Evolutionary conservation across 2,113 vertebrate genomes (phyloP).

Genomic region (Empidonax alnorum): DNA sequence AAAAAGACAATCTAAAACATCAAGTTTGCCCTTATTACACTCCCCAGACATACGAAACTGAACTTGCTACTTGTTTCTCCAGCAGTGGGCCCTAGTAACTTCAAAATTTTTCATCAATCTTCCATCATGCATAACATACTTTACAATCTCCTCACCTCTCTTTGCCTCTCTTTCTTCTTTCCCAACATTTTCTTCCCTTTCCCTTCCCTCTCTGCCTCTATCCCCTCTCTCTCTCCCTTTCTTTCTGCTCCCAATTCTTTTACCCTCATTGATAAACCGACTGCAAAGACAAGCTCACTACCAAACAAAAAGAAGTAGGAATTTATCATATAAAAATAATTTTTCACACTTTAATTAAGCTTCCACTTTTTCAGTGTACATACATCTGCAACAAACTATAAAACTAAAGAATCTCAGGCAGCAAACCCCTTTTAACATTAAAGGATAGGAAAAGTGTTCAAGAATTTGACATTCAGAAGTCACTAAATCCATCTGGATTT

Average conservation of each 20-base stretch:
- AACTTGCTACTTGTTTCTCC: not conserved
- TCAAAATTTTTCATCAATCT: not conserved
- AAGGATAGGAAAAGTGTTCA: not conserved
- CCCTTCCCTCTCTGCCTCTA: not conserved
- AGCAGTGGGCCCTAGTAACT: not conserved
- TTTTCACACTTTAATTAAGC: not conserved
- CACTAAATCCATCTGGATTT: not conserved
- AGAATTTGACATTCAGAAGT: not conserved
- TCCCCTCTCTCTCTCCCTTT: not conserved
- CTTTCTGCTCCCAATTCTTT: not conserved
- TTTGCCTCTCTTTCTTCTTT: not conserved
- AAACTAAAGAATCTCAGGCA: not conserved
- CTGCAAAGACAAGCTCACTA: not conserved
- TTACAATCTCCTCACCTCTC: not conserved
- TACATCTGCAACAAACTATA: not conserved
- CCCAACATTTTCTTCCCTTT: not conserved
- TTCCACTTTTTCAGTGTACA: not conserved
- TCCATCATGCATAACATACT: not conserved
- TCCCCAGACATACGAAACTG: not conserved
- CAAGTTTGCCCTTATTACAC: not conserved
- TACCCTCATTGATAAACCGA: not conserved
- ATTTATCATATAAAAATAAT: not conserved
- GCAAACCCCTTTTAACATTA: not conserved
- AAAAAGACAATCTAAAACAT: not conserved
- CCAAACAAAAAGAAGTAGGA: not conserved